Conservation (phyloP, 1,140 invertebrate species). For the Asbolus verrucosus region DNA sequence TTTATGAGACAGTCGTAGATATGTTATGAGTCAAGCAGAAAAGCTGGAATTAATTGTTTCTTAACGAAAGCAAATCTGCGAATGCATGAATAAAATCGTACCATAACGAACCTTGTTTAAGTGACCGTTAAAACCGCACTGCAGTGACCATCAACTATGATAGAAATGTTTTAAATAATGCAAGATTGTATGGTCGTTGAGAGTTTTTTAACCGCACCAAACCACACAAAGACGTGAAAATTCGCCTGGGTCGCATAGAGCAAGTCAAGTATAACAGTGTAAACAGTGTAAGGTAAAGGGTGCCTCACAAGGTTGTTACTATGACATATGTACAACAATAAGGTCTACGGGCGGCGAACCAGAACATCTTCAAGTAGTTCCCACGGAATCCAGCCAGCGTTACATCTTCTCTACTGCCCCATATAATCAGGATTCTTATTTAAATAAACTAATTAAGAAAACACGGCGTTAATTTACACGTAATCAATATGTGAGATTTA, state of each 20-base stretch:
- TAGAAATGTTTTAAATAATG: background rate
- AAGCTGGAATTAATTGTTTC: background rate
- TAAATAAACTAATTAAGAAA: conserved; percentile 44
- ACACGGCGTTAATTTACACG: conserved; percentile 26
- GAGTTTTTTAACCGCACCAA: background rate
- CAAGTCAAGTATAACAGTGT: conserved; percentile 11
- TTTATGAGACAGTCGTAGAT: background rate
- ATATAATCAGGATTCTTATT: conserved; percentile 45
- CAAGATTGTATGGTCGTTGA: background rate
- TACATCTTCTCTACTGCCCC: conserved; percentile 45
- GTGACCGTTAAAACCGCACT: too few relatives aligned
- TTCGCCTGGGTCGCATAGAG: background rate
- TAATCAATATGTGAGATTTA: conserved; percentile 20
- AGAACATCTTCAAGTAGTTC: conserved; percentile 48
- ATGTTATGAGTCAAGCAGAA: background rate
- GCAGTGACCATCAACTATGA: too few relatives aligned
- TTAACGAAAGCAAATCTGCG: background rate
- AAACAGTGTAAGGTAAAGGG: conserved; percentile 34
- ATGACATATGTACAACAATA: conserved; percentile 48
- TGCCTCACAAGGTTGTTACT: conserved; percentile 42
- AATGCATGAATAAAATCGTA: too few relatives aligned
- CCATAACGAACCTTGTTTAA: too few relatives aligned
- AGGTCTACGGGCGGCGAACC: conserved; percentile 46
- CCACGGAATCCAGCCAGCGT: conserved; percentile 47
- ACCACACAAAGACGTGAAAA: conserved; percentile 45